phyloP scores from a whole-genome alignment of 2,113 vertebrate genomes.

The Cervus canadensis region DNA sequence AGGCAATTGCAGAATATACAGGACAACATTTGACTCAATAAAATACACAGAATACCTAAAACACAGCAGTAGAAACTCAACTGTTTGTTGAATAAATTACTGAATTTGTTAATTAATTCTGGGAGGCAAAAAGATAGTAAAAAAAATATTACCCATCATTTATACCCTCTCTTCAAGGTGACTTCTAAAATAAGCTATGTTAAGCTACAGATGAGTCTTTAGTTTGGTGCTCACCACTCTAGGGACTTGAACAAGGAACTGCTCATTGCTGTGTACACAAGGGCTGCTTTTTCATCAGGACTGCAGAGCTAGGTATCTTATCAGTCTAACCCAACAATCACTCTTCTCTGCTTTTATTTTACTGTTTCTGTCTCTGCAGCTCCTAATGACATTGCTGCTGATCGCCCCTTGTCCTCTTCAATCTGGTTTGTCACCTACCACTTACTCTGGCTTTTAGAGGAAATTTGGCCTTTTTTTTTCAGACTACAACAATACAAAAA shows the following conservation, averaged over 20 bases:
- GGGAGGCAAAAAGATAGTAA: not conserved
- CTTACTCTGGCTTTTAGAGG: not conserved
- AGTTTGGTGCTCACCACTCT: not conserved
- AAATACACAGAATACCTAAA: not conserved
- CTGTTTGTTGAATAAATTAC: not conserved
- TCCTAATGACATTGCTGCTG: not conserved
- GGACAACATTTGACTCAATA: not conserved
- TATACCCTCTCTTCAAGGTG: not conserved
- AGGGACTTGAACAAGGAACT: not conserved
- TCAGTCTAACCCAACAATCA: not conserved
- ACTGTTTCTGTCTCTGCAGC: not conserved
- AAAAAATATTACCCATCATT: not conserved
- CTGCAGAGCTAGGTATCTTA: not conserved
- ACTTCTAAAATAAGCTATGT: not conserved
- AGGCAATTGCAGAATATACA: not conserved
- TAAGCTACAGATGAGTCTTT: not conserved
- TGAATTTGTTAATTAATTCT: slow-evolving; percentile 13
- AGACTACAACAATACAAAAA: not conserved
- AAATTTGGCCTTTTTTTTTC: not conserved
- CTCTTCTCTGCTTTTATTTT: not conserved
- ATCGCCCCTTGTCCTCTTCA: not conserved
- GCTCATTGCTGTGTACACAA: not conserved
- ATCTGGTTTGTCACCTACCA: not conserved
- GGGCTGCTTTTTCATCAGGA: not conserved
- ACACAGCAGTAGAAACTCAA: not conserved